Percentiles rank a stretch among this genome's conserved stretches.
phyloP scores from a whole-genome alignment of 2,888 invertebrate genomes.

The Chymomyza procnemis region DNA sequence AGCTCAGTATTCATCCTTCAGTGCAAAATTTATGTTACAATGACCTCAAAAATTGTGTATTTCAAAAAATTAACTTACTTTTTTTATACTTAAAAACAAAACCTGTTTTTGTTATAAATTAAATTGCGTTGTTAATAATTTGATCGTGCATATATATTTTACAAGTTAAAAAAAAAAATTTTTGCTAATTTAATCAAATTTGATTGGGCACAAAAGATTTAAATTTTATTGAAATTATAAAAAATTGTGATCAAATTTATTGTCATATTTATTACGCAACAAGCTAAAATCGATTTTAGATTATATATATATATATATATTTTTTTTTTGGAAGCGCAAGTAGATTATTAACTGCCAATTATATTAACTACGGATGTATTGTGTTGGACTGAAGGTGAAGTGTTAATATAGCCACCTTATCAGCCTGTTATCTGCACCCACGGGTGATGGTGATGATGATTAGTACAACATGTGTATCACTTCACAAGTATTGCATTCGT shows the following conservation, averaged over 20 bases:
- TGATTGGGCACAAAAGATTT: too few relatives aligned
- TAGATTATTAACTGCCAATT: neutral
- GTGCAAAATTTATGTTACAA: neutral
- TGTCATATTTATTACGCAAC: neutral
- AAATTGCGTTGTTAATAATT: slow-evolving; percentile 9
- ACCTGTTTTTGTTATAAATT: neutral
- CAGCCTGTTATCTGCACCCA: neutral
- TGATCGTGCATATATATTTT: slow-evolving; percentile 18
- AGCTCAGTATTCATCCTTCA: too few relatives aligned
- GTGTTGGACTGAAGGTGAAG: neutral
- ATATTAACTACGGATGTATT: neutral
- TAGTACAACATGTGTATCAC: neutral
- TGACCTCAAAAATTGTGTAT: neutral
- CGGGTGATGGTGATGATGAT: neutral
- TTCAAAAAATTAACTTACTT: neutral
- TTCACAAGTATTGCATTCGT: neutral
- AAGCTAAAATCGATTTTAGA: neutral
- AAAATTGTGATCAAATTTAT: too few relatives aligned
- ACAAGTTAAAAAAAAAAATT: neutral
- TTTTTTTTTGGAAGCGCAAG: neutral
- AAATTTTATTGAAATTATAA: too few relatives aligned
- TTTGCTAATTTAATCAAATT: neutral
- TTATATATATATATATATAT: too few relatives aligned
- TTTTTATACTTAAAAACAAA: neutral
- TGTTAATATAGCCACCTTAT: neutral